These are phyloP conservation scores for Gallinago nigripennis DNA, from an alignment of 2,797 vertebrate species.

Conservation along the genomic window DNA sequence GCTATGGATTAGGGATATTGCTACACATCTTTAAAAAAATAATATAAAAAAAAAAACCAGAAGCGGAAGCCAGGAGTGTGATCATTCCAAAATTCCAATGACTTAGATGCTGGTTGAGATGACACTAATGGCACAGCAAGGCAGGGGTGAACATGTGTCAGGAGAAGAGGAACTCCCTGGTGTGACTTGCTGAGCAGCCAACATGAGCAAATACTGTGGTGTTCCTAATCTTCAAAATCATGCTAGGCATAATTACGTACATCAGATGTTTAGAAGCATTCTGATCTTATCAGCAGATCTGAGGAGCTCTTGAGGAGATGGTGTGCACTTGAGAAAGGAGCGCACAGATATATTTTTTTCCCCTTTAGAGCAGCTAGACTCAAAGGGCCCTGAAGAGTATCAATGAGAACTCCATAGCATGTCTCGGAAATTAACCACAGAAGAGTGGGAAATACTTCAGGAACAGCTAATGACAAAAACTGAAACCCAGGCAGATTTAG, in stretches of 20 bases:
- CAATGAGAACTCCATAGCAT: not conserved
- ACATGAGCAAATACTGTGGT: not conserved
- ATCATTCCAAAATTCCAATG: conserved; percentile 54
- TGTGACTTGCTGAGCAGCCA: conserved; percentile 1
- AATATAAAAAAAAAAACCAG: not conserved
- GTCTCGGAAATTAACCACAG: not conserved
- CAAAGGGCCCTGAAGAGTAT: not conserved
- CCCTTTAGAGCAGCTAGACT: not conserved
- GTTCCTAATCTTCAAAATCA: not conserved
- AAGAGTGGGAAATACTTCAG: not conserved
- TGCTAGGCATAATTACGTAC: not conserved
- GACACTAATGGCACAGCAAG: conserved; percentile 15
- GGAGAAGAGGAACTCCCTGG: not conserved
- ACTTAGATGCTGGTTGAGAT: conserved; percentile 49
- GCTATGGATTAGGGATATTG: conserved; percentile 36
- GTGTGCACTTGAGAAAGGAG: not conserved
- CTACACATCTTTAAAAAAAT: conserved; percentile 23
- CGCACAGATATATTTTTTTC: not conserved
- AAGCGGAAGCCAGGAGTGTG: conserved; percentile 33
- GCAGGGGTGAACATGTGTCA: not conserved
- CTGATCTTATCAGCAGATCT: not conserved
- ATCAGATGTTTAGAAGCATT: not conserved
- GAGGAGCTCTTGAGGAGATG: not conserved
- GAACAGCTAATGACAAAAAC: not conserved
- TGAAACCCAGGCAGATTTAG: not conserved